These are phyloP conservation scores for Caenorhabditis elegans DNA, from an alignment of 1,140 invertebrate genomes.

Conservation along the genomic window DNA sequence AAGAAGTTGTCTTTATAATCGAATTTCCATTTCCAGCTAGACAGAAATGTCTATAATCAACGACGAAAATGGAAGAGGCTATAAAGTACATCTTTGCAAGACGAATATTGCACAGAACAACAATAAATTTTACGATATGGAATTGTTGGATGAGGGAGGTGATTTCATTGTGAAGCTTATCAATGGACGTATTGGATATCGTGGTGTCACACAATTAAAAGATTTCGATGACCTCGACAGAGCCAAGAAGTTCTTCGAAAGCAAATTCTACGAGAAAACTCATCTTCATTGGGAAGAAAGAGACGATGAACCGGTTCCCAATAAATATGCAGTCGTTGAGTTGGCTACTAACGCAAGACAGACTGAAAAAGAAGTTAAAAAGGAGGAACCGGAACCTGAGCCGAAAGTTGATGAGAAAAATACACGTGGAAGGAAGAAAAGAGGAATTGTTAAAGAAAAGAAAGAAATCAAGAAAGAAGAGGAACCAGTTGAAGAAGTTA, in stretches of 20 bases:
- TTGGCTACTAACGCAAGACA: not conserved
- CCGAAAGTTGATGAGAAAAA: not conserved
- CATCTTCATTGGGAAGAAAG: not conserved
- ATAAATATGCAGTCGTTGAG: not conserved
- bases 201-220: not conserved
- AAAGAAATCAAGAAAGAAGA: slow-evolving; percentile 76
- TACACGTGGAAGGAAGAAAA: not conserved
- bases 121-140: slow-evolving; percentile 27
- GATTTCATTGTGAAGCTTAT: not conserved
- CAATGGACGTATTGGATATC: slow-evolving; percentile 4
- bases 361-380: not conserved
- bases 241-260: not conserved
- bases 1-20: not conserved
- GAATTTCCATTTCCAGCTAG: not conserved
- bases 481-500: not conserved
- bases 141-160: slow-evolving; percentile 1
- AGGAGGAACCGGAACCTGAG: not conserved
- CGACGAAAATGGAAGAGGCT: slow-evolving; percentile 73
- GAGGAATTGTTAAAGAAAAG: slow-evolving; percentile 68
- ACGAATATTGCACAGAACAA: slow-evolving; percentile 21
- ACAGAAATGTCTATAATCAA: slow-evolving; percentile 78
- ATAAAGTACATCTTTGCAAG: slow-evolving; percentile 2
- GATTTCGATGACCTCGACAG: not conserved
- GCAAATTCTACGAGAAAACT: not conserved
- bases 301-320: not conserved